Base-by-base conservation (phyloP, 2,888 invertebrate species). In the Tethea ocularis region DNA sequence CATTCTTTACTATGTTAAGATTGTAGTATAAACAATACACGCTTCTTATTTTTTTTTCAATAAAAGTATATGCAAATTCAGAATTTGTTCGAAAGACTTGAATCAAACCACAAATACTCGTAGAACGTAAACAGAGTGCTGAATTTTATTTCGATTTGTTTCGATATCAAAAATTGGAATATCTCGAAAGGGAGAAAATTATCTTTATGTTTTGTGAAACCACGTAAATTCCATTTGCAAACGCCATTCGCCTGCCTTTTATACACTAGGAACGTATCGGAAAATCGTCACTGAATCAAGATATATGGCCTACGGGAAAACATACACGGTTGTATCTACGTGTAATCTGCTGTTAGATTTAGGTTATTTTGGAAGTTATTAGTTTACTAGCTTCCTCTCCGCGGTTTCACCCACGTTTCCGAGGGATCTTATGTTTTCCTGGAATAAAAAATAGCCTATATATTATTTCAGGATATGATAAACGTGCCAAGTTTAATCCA, bases 271-370 rank as follows among this genome's bases (percentile, higher is more conserved):
- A 46, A 17, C 20, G 46, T 46, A 46, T 46, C 46, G 46, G 46
- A 46, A 46, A 46, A 46, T 46, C 46, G 46, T 20, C 46, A 46
- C 20, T 46, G 46, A 46, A 46, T 46, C 46, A 46, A 46, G 46
- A 46, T 46, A 46, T 46, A n/a, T 46, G 46, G 46, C 46, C 10
- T 20, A 20, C 38, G 38, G 46, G 46, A 20, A 46, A 46, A 46
- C 20, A 46, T 46, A 20, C 10, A 41, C 46, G 38, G 38, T 7
- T 7, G 38, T 38, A 46, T 17, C 17, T 41, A n/a, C 38, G n/a
- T n/a, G 38, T 38, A 17, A 41, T 41, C n/a, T 17, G 17, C 41
- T n/a, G n/a, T 8, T 13, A 3, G 13, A 36, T 36, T 10, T 36
- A 13, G 36, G 36, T 36, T 15, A 13, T 36, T 36, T 36, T 2